These are phyloP conservation scores for Laticauda colubrina DNA, from an alignment of 2,113 vertebrate genomes.

Conservation along the genomic window DNA sequence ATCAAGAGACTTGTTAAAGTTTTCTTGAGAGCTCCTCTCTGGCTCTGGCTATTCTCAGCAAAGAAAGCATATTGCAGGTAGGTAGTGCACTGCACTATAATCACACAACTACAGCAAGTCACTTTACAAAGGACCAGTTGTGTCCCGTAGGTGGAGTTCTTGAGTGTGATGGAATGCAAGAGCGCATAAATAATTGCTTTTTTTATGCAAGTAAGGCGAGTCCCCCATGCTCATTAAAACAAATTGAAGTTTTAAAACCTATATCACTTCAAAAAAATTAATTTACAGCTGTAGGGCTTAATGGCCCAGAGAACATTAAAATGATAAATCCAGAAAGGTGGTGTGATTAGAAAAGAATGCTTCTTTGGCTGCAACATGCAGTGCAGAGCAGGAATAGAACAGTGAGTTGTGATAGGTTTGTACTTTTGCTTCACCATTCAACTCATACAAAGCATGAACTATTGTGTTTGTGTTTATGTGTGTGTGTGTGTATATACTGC, in stretches of 20 bases:
- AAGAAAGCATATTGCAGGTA: neutral
- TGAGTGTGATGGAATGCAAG: slow-evolving; percentile 54
- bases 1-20: slow-evolving; percentile 63
- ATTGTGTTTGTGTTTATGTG: neutral
- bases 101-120: slow-evolving; percentile 50
- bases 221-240: slow-evolving; percentile 72
- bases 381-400: slow-evolving; percentile 30
- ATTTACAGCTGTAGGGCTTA: slow-evolving; percentile 70
- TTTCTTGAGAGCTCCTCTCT: slow-evolving; percentile 32
- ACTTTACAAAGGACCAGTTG: slow-evolving; percentile 56
- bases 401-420: neutral
- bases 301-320: slow-evolving; percentile 71
- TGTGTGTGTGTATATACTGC: neutral
- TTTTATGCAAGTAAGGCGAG: slow-evolving; percentile 67
- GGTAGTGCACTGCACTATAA: slow-evolving; percentile 8
- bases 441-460: neutral
- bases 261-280: slow-evolving; percentile 71
- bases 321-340: slow-evolving; percentile 67
- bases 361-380: slow-evolving; percentile 56
- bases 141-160: slow-evolving; percentile 43
- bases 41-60: neutral
- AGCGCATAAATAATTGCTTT: slow-evolving; percentile 69
- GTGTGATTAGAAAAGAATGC: slow-evolving; percentile 60
- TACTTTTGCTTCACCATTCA: slow-evolving; percentile 10
- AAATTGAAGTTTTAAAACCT: slow-evolving; percentile 70